Evolutionary conservation across 2,113 vertebrate genomes (phyloP).

Genomic region (Chelonoidis abingdonii): DNA sequence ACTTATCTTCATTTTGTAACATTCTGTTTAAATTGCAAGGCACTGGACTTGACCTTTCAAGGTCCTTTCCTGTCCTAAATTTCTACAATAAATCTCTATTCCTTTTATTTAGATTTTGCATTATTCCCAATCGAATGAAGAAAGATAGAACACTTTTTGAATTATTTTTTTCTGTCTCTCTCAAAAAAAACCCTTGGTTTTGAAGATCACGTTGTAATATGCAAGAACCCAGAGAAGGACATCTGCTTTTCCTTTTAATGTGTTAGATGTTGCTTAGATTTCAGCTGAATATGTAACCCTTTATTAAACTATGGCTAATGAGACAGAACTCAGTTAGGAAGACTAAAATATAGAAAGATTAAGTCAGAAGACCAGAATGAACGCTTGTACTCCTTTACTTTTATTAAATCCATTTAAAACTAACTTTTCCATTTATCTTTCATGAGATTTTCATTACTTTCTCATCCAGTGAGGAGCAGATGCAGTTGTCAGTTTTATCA

Average conservation of each 20-base stretch:
- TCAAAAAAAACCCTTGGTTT: constrained; percentile 2
- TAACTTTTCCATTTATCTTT: constrained; percentile 69
- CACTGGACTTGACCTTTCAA: neutral
- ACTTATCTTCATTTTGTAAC: constrained; percentile 49
- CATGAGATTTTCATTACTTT: constrained; percentile 68
- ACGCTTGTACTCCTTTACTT: constrained; percentile 33
- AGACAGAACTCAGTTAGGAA: constrained; percentile 50
- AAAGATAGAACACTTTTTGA: neutral
- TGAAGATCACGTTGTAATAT: constrained; percentile 59
- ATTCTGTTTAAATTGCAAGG: constrained; percentile 15
- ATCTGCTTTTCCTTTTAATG: constrained; percentile 16
- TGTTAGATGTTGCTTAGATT: constrained; percentile 46
- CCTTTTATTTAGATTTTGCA: constrained; percentile 38
- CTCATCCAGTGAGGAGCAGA: constrained; percentile 33
- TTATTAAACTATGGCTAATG: constrained; percentile 22
- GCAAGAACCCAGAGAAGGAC: constrained; percentile 63
- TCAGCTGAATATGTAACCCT: neutral
- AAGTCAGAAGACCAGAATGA: constrained; percentile 43
- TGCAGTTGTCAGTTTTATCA: constrained; percentile 51
- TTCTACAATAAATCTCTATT: constrained; percentile 23
- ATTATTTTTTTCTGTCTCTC: constrained; percentile 18
- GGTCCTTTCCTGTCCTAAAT: neutral
- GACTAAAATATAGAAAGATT: constrained; percentile 49
- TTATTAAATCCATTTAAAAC: constrained; percentile 61
- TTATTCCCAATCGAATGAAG: constrained; percentile 24